Conservation (phyloP, 2,113 vertebrate species). For the Trematomus loennbergii region DNA sequence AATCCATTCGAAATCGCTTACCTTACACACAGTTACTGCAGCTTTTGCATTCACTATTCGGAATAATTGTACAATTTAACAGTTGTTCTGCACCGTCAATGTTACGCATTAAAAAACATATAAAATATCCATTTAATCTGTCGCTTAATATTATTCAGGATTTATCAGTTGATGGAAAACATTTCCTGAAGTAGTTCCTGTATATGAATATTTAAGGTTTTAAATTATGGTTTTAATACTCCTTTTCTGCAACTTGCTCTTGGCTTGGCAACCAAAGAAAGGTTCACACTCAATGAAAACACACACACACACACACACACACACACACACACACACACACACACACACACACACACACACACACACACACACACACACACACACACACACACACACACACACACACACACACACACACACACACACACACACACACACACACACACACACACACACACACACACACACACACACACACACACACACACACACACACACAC, state of each 20-base stretch:
- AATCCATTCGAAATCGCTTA: no score
- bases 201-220: constrained; percentile 21
- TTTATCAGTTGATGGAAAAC: no score
- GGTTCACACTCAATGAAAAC: neutral
- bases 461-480: no score
- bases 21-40: no score
- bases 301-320: neutral
- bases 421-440: neutral
- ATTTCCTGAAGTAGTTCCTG: neutral
- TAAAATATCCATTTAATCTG: no score
- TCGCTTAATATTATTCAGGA: no score
- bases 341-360: neutral
- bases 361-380: neutral
- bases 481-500: neutral
- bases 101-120: no score
- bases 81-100: no score
- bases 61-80: no score
- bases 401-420: neutral
- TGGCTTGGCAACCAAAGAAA: neutral
- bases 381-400: neutral
- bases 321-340: neutral
- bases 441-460: neutral
- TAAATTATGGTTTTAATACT: constrained; percentile 51
- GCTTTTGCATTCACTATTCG: no score
- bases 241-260: neutral